A percentile compares a stretch with the other conserved stretches of the same genome.
Conservation (phyloP, 2,113 vertebrate genomes). For the Ovis aries region ARS-UI_Ramb_v3.0 NC_056054.1:56880501-56881000, state of each 20-base stretch:
- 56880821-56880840: not conserved
- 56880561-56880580: not conserved
- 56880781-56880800: not conserved
- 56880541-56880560: not conserved
- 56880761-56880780: not conserved
- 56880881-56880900: not conserved
- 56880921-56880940: not conserved
- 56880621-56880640: not conserved
- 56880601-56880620: not conserved
- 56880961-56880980: not conserved
- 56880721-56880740: not conserved
- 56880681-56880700: rapidly evolving
- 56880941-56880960: not conserved
- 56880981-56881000: not conserved
- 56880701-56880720: not conserved
- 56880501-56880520: not conserved
- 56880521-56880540: not conserved
- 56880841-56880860: not conserved
- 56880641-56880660: not conserved
- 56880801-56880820: not conserved
- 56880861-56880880: not conserved
- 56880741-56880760: not conserved
- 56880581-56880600: not conserved
- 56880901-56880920: not conserved
- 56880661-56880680: not conserved